Evolutionary conservation across 1,140 invertebrate genomes (phyloP), one percentile per base, ranked within the genome.

Genomic region (Cherax quadricarinatus): DNA sequence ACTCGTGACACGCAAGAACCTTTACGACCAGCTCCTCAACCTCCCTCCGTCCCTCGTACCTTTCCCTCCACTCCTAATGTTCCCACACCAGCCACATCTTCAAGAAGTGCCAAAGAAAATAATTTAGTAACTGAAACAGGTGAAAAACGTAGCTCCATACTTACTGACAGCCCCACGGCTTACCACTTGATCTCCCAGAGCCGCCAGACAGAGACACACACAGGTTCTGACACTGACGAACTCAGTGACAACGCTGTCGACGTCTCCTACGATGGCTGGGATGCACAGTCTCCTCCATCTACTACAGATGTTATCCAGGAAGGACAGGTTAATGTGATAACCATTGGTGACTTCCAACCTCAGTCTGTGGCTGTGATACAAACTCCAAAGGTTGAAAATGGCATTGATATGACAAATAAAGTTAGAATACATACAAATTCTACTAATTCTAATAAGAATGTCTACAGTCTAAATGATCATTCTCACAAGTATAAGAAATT

Each of bases 201-300:
- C 49, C 18, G 66, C 16, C 24, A 81, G 16, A 4, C 70, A n/a
- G 83, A 70, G 3, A 51, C 81, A 41, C 79, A 75, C 4, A n/a
- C 83, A 21, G 70, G 88, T 66, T 93, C 91, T 18, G 93, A 93
- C 53, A 90, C 93, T 3, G 93, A 93, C 80, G 93, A 93, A 30
- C 85, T 93, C 24, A 93, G 93, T 75, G 93, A 93, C 85, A 93
- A 93, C 85, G 93, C 93, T 18, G 86, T 93, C 62, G 84, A 93
- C 53, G 82, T 16, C 62, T 51, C 12, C 51, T 66, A 66, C 18
- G 87, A 89, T 66, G 24, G 41, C 3, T 91, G 89, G 86, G 92
- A 93, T 84, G 16, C 84, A n/a, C 9, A 79, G 5, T 60, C 30
- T 41, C 41, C 88, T 51, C 82, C 86, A 81, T 53, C 18, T 4